Evolutionary conservation across 2,888 invertebrate species (phyloP).

Genomic region (Chaetogeoica ovagalla): DNA sequence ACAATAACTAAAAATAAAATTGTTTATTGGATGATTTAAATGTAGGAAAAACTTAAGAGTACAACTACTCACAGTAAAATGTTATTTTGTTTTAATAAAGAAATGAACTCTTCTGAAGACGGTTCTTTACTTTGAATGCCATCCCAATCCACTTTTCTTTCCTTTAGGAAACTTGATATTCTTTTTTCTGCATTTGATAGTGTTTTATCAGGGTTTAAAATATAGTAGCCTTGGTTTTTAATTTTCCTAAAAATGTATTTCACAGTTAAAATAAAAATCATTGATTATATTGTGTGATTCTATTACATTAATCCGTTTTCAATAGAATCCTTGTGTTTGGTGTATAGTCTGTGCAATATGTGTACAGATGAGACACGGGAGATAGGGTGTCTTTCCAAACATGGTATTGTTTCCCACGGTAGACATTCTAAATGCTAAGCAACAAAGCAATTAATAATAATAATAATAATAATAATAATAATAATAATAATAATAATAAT

Average conservation of each 20-base stretch:
- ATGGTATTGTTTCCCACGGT: conserved; percentile 77
- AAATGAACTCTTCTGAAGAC: conserved; percentile 63
- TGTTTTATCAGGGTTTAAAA: conserved; percentile 74
- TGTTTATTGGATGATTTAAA: background rate
- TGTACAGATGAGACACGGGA: conserved; percentile 76
- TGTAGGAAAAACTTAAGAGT: too few species aligned
- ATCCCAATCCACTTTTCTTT: conserved; percentile 66
- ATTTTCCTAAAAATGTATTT: conserved; percentile 57
- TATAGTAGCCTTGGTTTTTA: conserved; percentile 62
- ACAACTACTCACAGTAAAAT: conserved; percentile 66
- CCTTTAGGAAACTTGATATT: conserved; percentile 65
- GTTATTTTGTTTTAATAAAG: conserved; percentile 66
- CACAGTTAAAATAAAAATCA: background rate
- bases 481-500: too few species aligned
- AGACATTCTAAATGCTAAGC: conserved; percentile 72
- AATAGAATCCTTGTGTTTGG: conserved; percentile 65
- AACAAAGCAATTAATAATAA: conserved; percentile 52
- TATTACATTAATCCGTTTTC: conserved; percentile 64
- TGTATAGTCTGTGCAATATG: conserved; percentile 68
- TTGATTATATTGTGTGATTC: conserved; percentile 8
- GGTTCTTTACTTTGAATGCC: conserved; percentile 67
- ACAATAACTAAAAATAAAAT: conserved; percentile 65
- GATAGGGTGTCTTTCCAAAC: conserved; percentile 70
- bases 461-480: too few species aligned
- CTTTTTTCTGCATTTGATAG: conserved; percentile 69